Conservation (phyloP, 2,888 invertebrate genomes). For the Drosophila hawaiiensis region DNA sequence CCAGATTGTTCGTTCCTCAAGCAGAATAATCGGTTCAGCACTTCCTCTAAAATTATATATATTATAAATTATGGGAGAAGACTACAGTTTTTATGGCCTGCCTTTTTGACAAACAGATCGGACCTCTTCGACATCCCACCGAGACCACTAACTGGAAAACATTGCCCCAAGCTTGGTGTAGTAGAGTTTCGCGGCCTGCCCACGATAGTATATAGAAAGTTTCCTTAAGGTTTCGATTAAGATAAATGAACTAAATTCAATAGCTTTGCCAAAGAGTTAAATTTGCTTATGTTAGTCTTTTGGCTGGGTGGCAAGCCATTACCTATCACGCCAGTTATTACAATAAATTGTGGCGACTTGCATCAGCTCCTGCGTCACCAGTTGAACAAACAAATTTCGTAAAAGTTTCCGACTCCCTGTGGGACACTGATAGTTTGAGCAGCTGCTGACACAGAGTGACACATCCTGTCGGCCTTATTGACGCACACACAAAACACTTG, state of each 20-base stretch:
- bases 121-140: neutral
- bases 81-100: neutral
- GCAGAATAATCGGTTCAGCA: neutral
- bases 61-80: no score
- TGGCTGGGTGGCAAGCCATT: slow-evolving; percentile 9
- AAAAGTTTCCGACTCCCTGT: slow-evolving; percentile 41
- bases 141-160: neutral
- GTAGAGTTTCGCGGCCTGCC: neutral
- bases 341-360: slow-evolving; percentile 20
- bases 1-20: neutral
- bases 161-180: neutral
- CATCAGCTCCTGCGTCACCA: slow-evolving; percentile 1
- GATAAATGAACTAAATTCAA: neutral
- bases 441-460: slow-evolving; percentile 40
- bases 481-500: slow-evolving; percentile 40
- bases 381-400: slow-evolving; percentile 52
- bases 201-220: neutral
- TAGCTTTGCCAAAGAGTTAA: neutral
- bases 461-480: slow-evolving; percentile 64
- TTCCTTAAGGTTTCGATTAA: neutral
- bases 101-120: neutral
- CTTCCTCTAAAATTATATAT: neutral
- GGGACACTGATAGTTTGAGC: neutral
- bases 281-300: slow-evolving; percentile 1
- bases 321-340: slow-evolving; percentile 6